phyloP scores from a whole-genome alignment of 2,888 invertebrate species.

The Chironomus riparius region DNA sequence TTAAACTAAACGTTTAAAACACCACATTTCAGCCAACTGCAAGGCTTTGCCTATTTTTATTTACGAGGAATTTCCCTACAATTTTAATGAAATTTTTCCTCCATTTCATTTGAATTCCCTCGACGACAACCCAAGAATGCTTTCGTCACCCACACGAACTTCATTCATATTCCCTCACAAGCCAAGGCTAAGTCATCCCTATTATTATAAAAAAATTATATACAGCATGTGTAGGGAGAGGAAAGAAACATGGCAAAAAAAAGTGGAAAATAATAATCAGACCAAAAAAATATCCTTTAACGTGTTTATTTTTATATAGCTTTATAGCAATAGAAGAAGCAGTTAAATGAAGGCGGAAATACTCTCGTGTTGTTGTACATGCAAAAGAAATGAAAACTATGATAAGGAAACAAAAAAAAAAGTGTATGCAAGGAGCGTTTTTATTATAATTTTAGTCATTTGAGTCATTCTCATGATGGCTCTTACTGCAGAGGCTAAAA shows the following conservation, averaged over 20 bases:
- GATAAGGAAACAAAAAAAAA: slow-evolving; percentile 14
- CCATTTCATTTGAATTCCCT: too few relatives aligned
- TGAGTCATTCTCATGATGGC: slow-evolving; percentile 12
- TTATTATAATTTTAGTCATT: slow-evolving; percentile 25
- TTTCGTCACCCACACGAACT: too few relatives aligned
- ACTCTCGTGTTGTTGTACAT: not conserved
- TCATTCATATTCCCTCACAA: too few relatives aligned
- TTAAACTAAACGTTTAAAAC: too few relatives aligned
- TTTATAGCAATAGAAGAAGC: not conserved
- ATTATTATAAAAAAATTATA: too few relatives aligned
- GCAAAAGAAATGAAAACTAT: not conserved
- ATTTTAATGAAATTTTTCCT: too few relatives aligned
- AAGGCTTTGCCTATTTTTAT: too few relatives aligned
- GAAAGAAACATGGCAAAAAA: not conserved
- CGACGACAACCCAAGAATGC: too few relatives aligned
- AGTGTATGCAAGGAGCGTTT: slow-evolving; percentile 18
- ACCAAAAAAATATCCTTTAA: slow-evolving; percentile 20
- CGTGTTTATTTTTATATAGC: slow-evolving; percentile 1
- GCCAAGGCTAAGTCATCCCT: too few relatives aligned
- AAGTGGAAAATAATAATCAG: slow-evolving; percentile 15
- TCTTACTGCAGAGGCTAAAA: slow-evolving; percentile 8
- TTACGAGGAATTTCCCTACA: too few relatives aligned
- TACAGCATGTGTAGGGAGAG: not conserved
- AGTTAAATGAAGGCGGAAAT: not conserved
- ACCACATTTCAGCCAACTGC: too few relatives aligned